Conservation (phyloP, 2,113 vertebrate species). For the Pachyramphus minor region DNA sequence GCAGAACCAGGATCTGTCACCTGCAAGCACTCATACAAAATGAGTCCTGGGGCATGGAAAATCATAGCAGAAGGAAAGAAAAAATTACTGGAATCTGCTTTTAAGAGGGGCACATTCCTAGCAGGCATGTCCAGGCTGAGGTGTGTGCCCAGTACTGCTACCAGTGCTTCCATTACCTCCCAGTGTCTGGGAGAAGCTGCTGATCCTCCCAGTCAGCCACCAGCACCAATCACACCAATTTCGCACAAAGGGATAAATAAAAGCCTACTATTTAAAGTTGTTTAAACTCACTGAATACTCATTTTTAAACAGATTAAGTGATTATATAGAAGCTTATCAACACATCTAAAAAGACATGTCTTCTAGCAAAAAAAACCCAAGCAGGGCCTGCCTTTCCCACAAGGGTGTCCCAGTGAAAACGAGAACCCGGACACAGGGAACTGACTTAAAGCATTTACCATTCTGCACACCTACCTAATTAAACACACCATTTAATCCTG, state of each 20-base stretch:
- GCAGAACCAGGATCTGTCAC: neutral
- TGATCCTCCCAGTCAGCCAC: neutral
- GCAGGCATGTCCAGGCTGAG: neutral
- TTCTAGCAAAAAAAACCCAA: neutral
- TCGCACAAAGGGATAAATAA: neutral
- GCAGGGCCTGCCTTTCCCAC: neutral
- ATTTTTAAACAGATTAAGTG: constrained; percentile 1
- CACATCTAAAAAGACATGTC: neutral
- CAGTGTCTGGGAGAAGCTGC: neutral
- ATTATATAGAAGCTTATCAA: neutral
- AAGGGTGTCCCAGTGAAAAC: neutral
- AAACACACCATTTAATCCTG: neutral
- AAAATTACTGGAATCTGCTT: neutral
- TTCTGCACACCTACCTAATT: neutral
- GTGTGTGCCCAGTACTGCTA: neutral
- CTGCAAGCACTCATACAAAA: neutral
- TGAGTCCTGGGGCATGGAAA: neutral
- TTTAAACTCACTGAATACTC: neutral
- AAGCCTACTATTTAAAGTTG: neutral
- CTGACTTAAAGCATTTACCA: neutral
- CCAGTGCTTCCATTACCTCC: neutral
- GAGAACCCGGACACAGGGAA: neutral
- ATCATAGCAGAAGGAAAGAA: neutral
- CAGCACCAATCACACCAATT: neutral
- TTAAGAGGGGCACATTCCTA: neutral